These are phyloP conservation scores for Anoplolepis gracilipes DNA, from an alignment of 1,140 invertebrate genomes.

Conservation along the genomic window DNA sequence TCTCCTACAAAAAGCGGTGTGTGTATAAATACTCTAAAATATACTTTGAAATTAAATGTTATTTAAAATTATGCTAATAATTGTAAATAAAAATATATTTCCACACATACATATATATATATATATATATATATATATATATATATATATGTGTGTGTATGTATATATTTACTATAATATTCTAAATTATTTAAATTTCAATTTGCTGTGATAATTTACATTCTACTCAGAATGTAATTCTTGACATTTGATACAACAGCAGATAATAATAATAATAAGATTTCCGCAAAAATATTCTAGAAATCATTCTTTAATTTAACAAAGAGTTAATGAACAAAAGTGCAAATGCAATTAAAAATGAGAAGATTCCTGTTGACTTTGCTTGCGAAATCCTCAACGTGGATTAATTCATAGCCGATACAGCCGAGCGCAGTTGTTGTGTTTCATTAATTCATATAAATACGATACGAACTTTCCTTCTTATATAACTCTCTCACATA, in stretches of 20 bases:
- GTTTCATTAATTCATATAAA: slow-evolving; percentile 31
- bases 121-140: too few species aligned
- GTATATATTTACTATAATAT: not conserved
- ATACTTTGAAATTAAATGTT: not conserved
- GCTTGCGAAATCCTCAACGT: not conserved
- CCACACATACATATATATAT: too few species aligned
- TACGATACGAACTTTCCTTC: not conserved
- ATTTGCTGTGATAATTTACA: too few species aligned
- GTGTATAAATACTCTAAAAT: not conserved
- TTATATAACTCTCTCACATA: not conserved
- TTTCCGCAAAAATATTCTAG: not conserved
- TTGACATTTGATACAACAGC: not conserved
- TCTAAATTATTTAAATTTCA: not conserved
- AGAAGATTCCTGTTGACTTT: not conserved
- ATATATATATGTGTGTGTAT: too few species aligned
- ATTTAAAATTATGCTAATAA: not conserved
- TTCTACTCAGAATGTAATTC: not conserved
- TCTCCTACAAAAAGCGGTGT: too few species aligned
- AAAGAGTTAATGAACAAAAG: not conserved
- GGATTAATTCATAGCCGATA: not conserved
- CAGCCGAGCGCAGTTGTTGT: not conserved
- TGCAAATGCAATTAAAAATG: not conserved
- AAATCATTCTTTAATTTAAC: not conserved
- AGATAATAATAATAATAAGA: slow-evolving; percentile 31
- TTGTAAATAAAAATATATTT: not conserved